Evolutionary conservation across 2,888 invertebrate genomes (phyloP).

Genomic region (Myopa testacea): DNA sequence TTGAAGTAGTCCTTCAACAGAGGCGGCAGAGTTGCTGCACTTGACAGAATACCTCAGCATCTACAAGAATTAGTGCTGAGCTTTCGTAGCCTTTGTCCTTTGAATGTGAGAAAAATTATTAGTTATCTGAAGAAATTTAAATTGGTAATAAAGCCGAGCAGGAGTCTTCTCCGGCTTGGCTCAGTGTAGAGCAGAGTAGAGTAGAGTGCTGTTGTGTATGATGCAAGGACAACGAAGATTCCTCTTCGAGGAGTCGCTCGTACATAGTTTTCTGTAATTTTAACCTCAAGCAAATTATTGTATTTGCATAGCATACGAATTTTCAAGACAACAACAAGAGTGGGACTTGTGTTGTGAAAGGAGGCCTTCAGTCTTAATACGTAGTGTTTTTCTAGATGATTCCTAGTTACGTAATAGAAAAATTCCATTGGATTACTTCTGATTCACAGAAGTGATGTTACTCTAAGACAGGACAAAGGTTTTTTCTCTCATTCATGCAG

Average conservation of each 20-base stretch:
- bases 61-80: not conserved
- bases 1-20: not conserved
- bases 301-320: not conserved
- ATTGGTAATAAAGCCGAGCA: conserved; percentile 30
- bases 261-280: not conserved
- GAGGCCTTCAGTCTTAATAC: not conserved
- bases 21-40: not conserved
- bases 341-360: not conserved
- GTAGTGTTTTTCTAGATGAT: not conserved
- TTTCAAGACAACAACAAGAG: not conserved
- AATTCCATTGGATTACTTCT: not conserved
- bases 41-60: not conserved
- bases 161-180: not conserved
- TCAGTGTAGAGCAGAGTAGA: not conserved
- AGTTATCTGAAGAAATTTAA: conserved; percentile 35
- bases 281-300: not conserved
- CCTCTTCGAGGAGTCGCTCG: not conserved
- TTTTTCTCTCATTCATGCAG: not conserved
- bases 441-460: not conserved
- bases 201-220: not conserved
- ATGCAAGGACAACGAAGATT: not conserved
- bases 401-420: not conserved
- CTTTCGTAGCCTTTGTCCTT: conserved; percentile 24
- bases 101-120: conserved; percentile 32
- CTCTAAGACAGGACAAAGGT: too few relatives aligned